Evolutionary conservation across 2,797 vertebrate genomes (phyloP).

Genomic region (Manis javanica): DNA sequence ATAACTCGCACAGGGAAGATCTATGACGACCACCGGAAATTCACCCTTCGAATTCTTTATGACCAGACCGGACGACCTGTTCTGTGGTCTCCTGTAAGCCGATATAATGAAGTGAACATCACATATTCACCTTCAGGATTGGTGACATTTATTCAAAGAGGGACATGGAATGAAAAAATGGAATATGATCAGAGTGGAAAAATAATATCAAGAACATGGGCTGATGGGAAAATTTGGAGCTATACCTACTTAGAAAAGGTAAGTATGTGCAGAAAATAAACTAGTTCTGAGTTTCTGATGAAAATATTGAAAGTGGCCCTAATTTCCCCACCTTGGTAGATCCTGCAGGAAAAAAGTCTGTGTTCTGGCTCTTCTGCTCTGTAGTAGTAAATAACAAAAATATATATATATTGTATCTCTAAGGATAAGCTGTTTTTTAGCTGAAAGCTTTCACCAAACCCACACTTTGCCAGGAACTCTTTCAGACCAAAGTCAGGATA

Average conservation of each 20-base stretch:
- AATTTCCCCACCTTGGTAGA: neutral
- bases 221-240: conserved; percentile 99
- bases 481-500: conserved; percentile 58
- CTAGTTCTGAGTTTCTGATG: neutral
- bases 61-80: conserved; percentile 94
- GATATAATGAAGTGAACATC: conserved; percentile 98
- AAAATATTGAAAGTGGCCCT: neutral
- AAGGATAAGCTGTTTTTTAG: conserved; percentile 51
- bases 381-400: neutral
- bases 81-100: conserved; percentile 97
- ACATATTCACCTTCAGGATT: conserved; percentile 94
- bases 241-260: conserved; percentile 98
- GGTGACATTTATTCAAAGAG: conserved; percentile 95
- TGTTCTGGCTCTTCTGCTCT: neutral
- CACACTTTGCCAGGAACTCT: neutral
- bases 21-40: conserved; percentile 99
- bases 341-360: neutral
- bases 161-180: conserved; percentile 96
- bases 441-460: conserved; percentile 45
- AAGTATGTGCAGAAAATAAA: conserved; percentile 69
- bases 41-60: conserved; percentile 97
- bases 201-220: conserved; percentile 96
- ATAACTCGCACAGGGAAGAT: conserved; percentile 96
- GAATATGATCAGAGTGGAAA: conserved; percentile 96
- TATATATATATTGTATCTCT: neutral